Conservation (phyloP, 2,888 invertebrate species). For the Meloe dianella region DNA sequence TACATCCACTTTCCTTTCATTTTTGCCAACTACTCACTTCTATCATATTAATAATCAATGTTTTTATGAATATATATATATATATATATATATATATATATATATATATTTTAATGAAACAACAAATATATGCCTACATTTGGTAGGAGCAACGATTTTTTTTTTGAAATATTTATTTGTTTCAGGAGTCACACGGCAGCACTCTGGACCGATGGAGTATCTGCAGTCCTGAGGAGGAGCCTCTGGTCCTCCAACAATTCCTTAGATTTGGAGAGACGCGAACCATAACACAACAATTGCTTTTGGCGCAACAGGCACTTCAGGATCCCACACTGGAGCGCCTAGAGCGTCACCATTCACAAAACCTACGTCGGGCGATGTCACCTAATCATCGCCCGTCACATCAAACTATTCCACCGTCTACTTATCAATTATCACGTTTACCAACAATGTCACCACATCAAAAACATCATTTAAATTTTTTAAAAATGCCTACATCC, state of each 20-base stretch:
- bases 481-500: conserved; percentile 60
- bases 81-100: no score
- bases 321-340: conserved; percentile 66
- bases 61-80: background rate
- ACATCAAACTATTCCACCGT: conserved; percentile 63
- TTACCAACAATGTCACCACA: conserved; percentile 61
- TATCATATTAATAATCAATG: background rate
- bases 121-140: background rate
- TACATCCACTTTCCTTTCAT: conserved; percentile 20
- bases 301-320: conserved; percentile 68
- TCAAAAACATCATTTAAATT: conserved; percentile 59
- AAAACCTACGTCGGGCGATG: conserved; percentile 64
- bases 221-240: conserved; percentile 87
- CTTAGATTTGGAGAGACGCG: conserved; percentile 89
- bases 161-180: conserved; percentile 34
- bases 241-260: conserved; percentile 89
- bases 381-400: conserved; percentile 71
- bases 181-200: conserved; percentile 66
- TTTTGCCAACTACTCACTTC: background rate
- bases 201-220: conserved; percentile 89
- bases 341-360: conserved; percentile 59
- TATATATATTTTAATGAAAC: no score
- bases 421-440: conserved; percentile 58
- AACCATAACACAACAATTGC: conserved; percentile 75
- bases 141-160: background rate